A percentile compares a stretch with the other conserved stretches of the same genome.
Conservation (phyloP, 2,888 invertebrate species). For the Actias luna region DNA sequence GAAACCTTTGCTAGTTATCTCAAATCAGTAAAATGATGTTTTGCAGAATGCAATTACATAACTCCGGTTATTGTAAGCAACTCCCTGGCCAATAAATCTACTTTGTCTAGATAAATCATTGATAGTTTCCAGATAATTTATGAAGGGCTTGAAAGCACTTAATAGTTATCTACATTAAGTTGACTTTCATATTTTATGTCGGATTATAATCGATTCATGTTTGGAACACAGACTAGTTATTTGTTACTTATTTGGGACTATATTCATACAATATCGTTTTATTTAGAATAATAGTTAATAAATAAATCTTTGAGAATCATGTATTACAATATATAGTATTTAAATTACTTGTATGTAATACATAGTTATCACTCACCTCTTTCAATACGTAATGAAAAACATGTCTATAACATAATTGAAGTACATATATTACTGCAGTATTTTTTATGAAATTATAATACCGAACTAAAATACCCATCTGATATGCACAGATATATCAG, state of each 20-base stretch:
- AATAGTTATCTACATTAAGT: not conserved
- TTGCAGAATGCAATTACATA: too few species aligned
- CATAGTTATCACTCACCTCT: not conserved
- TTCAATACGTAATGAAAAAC: not conserved
- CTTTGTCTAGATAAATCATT: not conserved
- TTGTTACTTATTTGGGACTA: too few species aligned
- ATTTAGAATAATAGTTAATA: not conserved
- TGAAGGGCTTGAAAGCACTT: not conserved
- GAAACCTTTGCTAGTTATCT: too few species aligned
- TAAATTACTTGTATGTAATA: not conserved
- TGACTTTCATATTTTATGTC: not conserved
- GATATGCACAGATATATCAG: too few species aligned
- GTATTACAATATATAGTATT: not conserved
- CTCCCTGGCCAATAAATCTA: too few species aligned
- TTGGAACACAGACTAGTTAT: not conserved
- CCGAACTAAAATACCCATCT: too few species aligned
- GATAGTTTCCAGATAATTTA: not conserved
- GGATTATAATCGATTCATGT: not conserved
- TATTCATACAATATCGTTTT: not conserved
- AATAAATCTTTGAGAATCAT: not conserved
- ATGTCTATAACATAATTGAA: too few species aligned
- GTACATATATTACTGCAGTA: too few species aligned
- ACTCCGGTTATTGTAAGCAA: too few species aligned
- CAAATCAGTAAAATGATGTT: too few species aligned
- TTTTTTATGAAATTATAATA: too few species aligned